These are phyloP conservation scores for Rotaria sp. DNA, from an alignment of 2,888 invertebrate genomes.

Conservation along the genomic window DNA sequence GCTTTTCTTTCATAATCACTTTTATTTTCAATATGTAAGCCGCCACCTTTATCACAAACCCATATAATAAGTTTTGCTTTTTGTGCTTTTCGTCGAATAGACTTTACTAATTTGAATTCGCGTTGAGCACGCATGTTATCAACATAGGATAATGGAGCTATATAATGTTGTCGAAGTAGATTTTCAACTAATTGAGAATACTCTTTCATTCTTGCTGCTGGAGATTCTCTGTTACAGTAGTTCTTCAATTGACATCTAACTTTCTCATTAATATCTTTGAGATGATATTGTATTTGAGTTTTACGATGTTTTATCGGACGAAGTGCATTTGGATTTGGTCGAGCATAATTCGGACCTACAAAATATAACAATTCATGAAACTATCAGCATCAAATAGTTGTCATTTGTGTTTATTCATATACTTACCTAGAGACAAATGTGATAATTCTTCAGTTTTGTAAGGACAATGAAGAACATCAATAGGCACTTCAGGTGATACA, in stretches of 20 bases:
- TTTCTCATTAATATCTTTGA: neutral
- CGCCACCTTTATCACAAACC: neutral
- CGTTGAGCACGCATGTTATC: neutral
- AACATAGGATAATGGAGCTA: neutral
- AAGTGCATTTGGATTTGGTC: neutral
- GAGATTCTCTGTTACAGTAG: neutral
- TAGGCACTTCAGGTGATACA: neutral
- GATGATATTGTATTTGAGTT: neutral
- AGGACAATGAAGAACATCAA: neutral
- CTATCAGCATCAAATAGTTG: neutral
- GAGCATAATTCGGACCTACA: neutral
- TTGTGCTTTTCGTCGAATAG: neutral
- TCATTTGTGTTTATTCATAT: neutral
- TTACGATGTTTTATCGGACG: neutral
- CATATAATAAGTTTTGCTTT: neutral
- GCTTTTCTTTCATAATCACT: neutral
- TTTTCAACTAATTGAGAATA: neutral
- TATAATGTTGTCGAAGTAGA: neutral
- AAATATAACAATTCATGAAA: no score
- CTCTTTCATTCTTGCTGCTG: neutral
- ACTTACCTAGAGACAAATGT: neutral
- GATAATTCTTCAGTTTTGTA: neutral
- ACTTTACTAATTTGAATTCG: neutral
- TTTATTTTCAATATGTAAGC: neutral
- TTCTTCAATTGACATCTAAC: neutral